A percentile compares a stretch with the other conserved stretches of the same genome.
phyloP scores from a whole-genome alignment of 2,113 vertebrate genomes.

The Typhlomys cinereus region DNA sequence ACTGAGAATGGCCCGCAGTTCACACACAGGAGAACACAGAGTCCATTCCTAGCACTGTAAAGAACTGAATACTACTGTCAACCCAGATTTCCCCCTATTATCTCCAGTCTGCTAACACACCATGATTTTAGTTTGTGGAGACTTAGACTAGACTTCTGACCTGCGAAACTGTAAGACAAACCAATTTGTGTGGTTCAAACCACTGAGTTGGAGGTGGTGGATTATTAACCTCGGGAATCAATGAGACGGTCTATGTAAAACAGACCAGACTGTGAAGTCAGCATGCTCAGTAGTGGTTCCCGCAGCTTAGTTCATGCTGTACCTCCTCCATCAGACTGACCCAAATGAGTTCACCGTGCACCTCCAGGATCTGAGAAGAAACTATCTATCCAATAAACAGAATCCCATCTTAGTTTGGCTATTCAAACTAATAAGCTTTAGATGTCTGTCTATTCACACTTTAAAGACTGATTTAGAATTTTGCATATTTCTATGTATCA shows the following conservation, averaged over 20 bases:
- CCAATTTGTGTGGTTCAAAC: neutral
- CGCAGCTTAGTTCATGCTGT: neutral
- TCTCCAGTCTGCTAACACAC: neutral
- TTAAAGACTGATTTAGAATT: constrained; percentile 1
- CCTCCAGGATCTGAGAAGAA: neutral
- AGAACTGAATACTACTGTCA: neutral
- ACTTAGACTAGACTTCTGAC: neutral
- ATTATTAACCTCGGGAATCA: neutral
- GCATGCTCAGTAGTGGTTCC: neutral
- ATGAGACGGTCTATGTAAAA: neutral
- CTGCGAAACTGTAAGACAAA: neutral
- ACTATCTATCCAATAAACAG: neutral
- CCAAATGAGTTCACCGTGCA: neutral
- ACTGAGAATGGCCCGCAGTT: neutral
- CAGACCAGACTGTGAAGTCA: neutral
- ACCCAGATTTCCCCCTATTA: neutral
- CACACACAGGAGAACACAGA: neutral
- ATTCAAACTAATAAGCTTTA: neutral
- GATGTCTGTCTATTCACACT: neutral
- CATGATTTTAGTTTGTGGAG: neutral
- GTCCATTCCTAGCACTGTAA: neutral
- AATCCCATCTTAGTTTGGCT: neutral
- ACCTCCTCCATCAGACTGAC: neutral
- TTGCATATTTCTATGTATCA: neutral
- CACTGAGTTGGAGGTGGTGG: neutral